phyloP scores from a whole-genome alignment of 2,888 invertebrate species.

The Volucella zonaria region DNA sequence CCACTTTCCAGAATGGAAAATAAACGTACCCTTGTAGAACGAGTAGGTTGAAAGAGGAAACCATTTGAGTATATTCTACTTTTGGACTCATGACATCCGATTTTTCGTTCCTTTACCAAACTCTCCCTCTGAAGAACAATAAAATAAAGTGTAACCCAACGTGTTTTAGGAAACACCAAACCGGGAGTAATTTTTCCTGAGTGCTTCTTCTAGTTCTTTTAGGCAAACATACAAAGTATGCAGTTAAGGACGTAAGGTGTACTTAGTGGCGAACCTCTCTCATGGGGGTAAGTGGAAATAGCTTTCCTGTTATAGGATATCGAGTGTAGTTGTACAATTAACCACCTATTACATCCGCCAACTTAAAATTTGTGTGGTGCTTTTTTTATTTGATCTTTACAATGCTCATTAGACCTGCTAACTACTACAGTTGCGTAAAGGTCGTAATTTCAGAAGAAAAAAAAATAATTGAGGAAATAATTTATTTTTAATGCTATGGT shows the following conservation, averaged over 20 bases:
- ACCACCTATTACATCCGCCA: conserved; percentile 40
- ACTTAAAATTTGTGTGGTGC: conserved; percentile 17
- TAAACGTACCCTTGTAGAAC: conserved; percentile 23
- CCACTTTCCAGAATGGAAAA: conserved; percentile 35
- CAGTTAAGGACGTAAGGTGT: conserved; percentile 28
- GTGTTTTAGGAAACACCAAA: conserved; percentile 58
- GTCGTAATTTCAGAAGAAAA: neutral
- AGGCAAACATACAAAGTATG: conserved; percentile 6
- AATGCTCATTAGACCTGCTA: conserved; percentile 15
- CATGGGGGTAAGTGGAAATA: conserved; percentile 15
- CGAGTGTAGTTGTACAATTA: conserved; percentile 35
- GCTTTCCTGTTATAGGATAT: conserved; percentile 31
- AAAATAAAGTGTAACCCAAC: conserved; percentile 51
- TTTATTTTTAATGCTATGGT: no score
- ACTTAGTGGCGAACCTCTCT: conserved; percentile 43
- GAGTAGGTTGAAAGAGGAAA: conserved; percentile 29
- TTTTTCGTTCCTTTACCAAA: conserved; percentile 29
- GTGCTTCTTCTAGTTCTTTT: conserved; percentile 30
- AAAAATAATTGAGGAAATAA: neutral
- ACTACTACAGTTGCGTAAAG: neutral
- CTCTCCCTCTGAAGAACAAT: conserved; percentile 34
- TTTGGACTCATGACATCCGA: conserved; percentile 50
- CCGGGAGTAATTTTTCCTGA: conserved; percentile 53
- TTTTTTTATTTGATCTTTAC: conserved; percentile 15
- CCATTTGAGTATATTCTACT: conserved; percentile 41